Percentiles rank a stretch among this genome's conserved stretches.
Evolutionary conservation across 2,113 vertebrate genomes (phyloP).

Genomic region (Nothobranchius kuhntae): DNA sequence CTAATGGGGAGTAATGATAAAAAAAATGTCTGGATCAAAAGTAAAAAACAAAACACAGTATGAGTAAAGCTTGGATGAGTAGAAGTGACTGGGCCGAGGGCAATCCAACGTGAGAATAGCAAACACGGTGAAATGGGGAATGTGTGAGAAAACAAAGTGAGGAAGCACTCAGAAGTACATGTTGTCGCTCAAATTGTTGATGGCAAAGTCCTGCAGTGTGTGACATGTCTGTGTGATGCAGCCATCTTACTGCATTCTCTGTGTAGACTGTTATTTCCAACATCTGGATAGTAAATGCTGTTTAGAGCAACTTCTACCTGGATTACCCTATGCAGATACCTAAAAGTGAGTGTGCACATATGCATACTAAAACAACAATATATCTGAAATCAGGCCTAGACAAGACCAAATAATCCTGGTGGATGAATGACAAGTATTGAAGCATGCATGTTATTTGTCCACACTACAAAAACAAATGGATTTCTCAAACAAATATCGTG

Average conservation of each 20-base stretch:
- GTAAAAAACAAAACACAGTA: conserved; percentile 46
- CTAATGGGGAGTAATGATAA: conserved; percentile 64
- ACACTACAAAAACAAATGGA: conserved; percentile 21
- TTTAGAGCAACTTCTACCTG: conserved; percentile 24
- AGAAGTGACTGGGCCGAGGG: conserved; percentile 44
- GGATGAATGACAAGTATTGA: conserved; percentile 18
- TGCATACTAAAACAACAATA: conserved; percentile 19
- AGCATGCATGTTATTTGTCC: neutral
- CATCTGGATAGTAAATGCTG: conserved; percentile 34
- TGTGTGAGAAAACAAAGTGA: conserved; percentile 58
- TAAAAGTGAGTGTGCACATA: conserved; percentile 20
- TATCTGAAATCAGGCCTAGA: conserved; percentile 23
- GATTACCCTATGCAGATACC: neutral
- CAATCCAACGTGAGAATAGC: conserved; percentile 50
- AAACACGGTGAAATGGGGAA: conserved; percentile 30
- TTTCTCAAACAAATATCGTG: conserved; percentile 28
- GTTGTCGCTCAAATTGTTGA: conserved; percentile 58
- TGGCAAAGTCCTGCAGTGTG: conserved; percentile 41
- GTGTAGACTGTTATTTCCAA: conserved; percentile 44
- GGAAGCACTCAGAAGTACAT: conserved; percentile 58
- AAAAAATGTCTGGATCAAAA: conserved; percentile 47
- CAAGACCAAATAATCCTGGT: conserved; percentile 22
- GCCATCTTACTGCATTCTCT: neutral
- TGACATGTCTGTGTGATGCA: conserved; percentile 27
- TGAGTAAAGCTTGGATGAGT: conserved; percentile 56